These are phyloP conservation scores for Trichogramma dendrolimi DNA, from an alignment of 2,888 invertebrate genomes.

Conservation along the genomic window DNA sequence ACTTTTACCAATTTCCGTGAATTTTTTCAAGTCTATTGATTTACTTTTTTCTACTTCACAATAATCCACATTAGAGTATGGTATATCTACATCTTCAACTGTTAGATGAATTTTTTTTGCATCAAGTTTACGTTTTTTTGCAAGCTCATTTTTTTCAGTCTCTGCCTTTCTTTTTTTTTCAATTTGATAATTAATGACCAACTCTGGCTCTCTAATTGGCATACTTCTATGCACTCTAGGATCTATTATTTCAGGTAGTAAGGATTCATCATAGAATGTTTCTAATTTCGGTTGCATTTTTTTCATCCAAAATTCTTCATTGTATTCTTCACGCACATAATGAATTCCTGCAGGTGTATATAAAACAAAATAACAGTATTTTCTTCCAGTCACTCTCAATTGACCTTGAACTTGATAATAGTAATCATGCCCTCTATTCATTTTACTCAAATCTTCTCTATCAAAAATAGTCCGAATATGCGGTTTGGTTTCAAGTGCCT, in stretches of 20 bases:
- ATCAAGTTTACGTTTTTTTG: too few relatives aligned
- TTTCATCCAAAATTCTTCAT: background rate
- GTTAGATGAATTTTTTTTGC: too few relatives aligned
- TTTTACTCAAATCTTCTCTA: background rate
- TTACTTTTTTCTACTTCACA: too few relatives aligned
- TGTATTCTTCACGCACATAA: conserved; percentile 6
- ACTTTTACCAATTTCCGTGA: too few relatives aligned
- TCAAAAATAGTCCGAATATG: conserved; percentile 12
- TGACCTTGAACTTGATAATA: conserved; percentile 25
- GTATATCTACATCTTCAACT: too few relatives aligned
- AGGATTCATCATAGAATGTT: background rate
- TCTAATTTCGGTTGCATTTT: background rate
- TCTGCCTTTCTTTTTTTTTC: too few relatives aligned
- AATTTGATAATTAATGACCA: too few relatives aligned
- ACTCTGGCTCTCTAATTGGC: background rate
- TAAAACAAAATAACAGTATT: conserved; percentile 15
- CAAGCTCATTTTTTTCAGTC: too few relatives aligned
- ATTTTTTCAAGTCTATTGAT: too few relatives aligned
- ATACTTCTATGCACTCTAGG: background rate
- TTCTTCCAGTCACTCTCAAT: conserved; percentile 15
- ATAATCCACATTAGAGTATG: too few relatives aligned
- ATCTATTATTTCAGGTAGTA: background rate
- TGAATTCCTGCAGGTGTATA: conserved; percentile 13
- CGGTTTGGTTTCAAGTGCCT: conserved; percentile 12
- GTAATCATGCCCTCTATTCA: conserved; percentile 18